Evolutionary conservation across 2,113 vertebrate species (phyloP).

Genomic region (Alligator sinensis): DNA sequence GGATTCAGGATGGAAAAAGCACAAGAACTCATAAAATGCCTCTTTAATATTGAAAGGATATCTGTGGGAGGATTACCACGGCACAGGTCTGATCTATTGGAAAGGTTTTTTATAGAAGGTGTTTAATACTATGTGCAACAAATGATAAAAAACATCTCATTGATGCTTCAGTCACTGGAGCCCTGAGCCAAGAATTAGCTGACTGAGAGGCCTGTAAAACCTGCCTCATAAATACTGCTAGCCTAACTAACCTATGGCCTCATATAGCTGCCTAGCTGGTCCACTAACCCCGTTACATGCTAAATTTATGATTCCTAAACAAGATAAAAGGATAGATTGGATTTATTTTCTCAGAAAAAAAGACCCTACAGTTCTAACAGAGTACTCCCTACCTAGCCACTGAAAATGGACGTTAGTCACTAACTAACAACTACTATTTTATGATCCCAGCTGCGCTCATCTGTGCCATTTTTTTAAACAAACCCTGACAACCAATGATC

Average conservation of each 20-base stretch:
- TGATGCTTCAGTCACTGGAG: conserved; percentile 24
- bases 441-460: not conserved
- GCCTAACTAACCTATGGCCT: conserved; percentile 58
- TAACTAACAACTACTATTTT: not conserved
- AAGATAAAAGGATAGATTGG: conserved; percentile 56
- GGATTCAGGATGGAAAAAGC: not conserved
- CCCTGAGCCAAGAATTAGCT: conserved; percentile 30
- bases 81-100: not conserved
- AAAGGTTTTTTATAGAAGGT: not conserved
- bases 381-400: not conserved
- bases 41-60: not conserved
- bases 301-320: conserved; percentile 75
- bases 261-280: conserved; percentile 45
- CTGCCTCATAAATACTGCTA: conserved; percentile 69
- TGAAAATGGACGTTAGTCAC: not conserved
- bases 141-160: not conserved
- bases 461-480: not conserved
- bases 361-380: conserved; percentile 14
- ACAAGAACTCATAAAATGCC: not conserved
- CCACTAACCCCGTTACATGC: conserved; percentile 60
- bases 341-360: conserved; percentile 56
- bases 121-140: conserved; percentile 24
- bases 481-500: not conserved
- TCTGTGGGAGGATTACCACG: not conserved
- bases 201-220: conserved; percentile 54